phyloP scores from a whole-genome alignment of 2,113 vertebrate genomes.

The Podiceps cristatus region DNA sequence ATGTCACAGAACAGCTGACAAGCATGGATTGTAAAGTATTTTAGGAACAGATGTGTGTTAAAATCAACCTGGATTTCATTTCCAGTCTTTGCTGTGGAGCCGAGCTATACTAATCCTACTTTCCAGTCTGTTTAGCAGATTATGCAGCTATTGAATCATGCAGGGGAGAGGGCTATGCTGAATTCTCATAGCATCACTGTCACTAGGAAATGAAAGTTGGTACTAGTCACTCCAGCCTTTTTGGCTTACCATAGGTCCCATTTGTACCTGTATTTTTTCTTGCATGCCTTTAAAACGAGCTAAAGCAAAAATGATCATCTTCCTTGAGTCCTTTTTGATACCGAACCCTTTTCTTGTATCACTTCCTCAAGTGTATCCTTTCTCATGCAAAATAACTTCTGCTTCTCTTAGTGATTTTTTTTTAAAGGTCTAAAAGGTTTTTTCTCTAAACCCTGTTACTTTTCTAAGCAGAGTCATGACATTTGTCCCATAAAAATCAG shows the following conservation, averaged over 20 bases:
- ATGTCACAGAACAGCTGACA: background rate
- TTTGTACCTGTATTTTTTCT: background rate
- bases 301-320: background rate
- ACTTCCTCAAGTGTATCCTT: background rate
- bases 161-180: background rate
- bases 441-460: background rate
- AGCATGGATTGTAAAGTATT: background rate
- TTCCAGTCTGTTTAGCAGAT: background rate
- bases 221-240: background rate
- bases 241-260: rapidly evolving
- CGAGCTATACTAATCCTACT: background rate
- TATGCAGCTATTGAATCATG: background rate
- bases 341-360: background rate
- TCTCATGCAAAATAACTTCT: background rate
- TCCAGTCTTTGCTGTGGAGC: background rate
- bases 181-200: background rate
- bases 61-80: background rate
- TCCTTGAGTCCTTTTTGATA: background rate
- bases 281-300: background rate
- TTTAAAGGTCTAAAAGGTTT: background rate
- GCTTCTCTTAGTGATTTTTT: background rate
- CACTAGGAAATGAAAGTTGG: background rate
- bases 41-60: background rate
- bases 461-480: background rate
- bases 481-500: background rate